Base-by-base conservation (phyloP, 2,797 vertebrate genomes). In the Apogon talboti region DNA sequence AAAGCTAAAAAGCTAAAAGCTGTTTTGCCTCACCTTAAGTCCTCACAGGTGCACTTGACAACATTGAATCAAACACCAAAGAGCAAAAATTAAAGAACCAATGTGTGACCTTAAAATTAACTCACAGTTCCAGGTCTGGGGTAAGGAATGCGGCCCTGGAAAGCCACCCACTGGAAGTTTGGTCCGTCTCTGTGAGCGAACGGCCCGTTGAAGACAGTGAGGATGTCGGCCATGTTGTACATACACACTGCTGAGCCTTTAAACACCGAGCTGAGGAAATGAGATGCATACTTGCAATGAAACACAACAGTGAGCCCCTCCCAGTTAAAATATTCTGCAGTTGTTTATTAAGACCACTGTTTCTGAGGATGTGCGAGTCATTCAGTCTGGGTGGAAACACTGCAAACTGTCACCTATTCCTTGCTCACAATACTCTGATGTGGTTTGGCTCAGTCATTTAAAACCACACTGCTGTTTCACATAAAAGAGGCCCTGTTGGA, bases 121-220 rank as follows among this genome's bases (percentile, higher is more conserved):
- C 97, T 98, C 89, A 99, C 98, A 0, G 98, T 99, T 74, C 98
- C 98, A 15, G 98, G 97, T 12, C 97, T 93, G 0, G 98, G 98
- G 65, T 98, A 99, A 0, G 98, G 98, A 79, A 99, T 99, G 73
- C 97, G 95, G 7, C 98, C 97, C 85, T 98, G 97, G 87, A 96
- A 99, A 16, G 97, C 96, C 84, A 96, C 94, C 91, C 98, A 95
- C 81, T 98, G 98, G 51, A 98, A 98, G 89, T 96, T 98, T 58
- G 97, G 97, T 2, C 97, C 97, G 51, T 99, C 97, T 74, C 96
- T 95, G 91, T 99, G 98, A 16, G 97, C 97, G 74, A 99, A 99
- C 7, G 98, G 98, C 11, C 97, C 98, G 24, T 99, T 99, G 91
- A 99, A 99, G 66, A 99, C 96, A 0, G 96, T 98, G 85, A 98